A percentile compares a stretch with the other conserved stretches of the same genome.
Conservation (phyloP, 23 tunicate genomes). For the Halocynthia roretzi region DNA sequence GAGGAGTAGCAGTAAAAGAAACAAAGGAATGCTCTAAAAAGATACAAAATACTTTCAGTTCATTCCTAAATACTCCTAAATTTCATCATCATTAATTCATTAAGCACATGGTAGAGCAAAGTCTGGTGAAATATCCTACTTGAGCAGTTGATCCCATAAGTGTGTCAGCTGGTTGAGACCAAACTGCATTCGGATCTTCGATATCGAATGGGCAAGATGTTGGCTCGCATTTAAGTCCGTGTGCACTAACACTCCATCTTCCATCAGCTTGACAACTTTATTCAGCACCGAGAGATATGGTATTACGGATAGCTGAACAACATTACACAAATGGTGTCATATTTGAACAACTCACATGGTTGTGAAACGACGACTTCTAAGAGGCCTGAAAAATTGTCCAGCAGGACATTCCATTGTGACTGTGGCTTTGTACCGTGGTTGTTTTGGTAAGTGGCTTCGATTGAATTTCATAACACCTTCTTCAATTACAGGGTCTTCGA, state of each 20-base stretch:
- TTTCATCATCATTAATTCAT: too few relatives aligned
- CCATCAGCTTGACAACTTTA: conserved; percentile 46
- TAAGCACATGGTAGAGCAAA: too few relatives aligned
- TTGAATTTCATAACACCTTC: conserved; percentile 1
- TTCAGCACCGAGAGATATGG: neutral
- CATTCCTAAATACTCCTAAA: too few relatives aligned
- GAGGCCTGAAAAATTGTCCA: conserved; percentile 42
- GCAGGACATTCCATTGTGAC: conserved; percentile 28
- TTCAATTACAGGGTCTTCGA: neutral
- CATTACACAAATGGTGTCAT: too few relatives aligned
- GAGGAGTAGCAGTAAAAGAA: neutral
- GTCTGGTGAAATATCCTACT: conserved; percentile 1
- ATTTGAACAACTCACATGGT: neutral
- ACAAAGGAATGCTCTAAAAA: neutral
- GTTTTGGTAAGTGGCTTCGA: conserved; percentile 22
- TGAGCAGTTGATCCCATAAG: conserved; percentile 32
- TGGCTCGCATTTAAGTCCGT: conserved; percentile 26
- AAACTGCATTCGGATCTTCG: conserved; percentile 45
- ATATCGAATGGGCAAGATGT: conserved; percentile 14
- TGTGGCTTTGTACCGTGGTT: conserved; percentile 18
- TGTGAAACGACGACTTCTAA: conserved; percentile 1
- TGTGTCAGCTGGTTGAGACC: conserved; percentile 35
- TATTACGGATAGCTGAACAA: too few relatives aligned
- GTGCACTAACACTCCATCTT: conserved; percentile 30
- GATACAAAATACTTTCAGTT: too few relatives aligned